Base-by-base conservation (phyloP, 1,140 invertebrate species). In the Adoxophyes honmai region DNA sequence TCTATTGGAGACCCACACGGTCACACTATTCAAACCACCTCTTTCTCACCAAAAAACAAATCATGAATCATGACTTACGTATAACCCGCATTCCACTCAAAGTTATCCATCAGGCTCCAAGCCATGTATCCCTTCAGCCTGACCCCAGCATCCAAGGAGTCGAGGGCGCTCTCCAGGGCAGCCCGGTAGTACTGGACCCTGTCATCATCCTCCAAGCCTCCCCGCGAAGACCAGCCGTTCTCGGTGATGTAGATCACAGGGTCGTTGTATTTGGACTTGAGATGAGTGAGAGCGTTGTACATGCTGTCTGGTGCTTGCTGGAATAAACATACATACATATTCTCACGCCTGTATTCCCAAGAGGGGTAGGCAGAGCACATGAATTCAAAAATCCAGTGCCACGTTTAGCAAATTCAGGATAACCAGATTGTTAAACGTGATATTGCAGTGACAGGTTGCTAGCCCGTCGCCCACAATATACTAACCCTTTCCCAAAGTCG, bases 121-220 rank as follows among this genome's bases (percentile, higher is more conserved):
- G 70, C 68, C 52, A 77, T 78, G 28, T 78, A 83, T 0, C 18
- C 92, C 68, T 0, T 93, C 81, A 75, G 92, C 78, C 28, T 76
- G 93, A 96, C 75, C 93, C 92, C 16, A 94, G 93, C 54, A 90
- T 90, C 73, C 92, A 92, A 1, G 93, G 68, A 13, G 92, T 95
- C 83, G 93, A 96, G 63, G 82, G 91, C 70, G 91, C 89, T 28
- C 88, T 91, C 76, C 60, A 87, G 86, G 66, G 60, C 60, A 34
- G 60, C 60, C 62, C 73, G 57, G 37, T 78, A 77, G 54, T 85
- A 80, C 0, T 34, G 73, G 51, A 72, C 75, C 38, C 72, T 81
- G 44, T 88, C 75, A 1, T 86, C 60, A 68, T 94, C 93, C 11
- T 89, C 62, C 4, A 91, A 56, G 14, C 87, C 79, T 1, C 77